These are phyloP conservation scores for Anoplophora glabripennis DNA, from an alignment of 1,140 invertebrate species.

Conservation along the genomic window DNA sequence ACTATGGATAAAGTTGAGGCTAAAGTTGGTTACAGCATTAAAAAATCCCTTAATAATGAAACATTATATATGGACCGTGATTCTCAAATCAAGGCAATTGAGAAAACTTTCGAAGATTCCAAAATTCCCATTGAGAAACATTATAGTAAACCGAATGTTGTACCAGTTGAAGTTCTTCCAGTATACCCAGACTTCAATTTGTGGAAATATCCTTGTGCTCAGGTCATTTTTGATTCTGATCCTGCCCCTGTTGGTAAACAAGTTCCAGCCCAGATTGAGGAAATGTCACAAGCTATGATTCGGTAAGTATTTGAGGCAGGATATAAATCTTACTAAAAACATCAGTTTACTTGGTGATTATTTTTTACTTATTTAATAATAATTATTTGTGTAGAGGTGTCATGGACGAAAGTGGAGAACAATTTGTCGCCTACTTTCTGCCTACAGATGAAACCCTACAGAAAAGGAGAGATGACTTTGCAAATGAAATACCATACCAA, in stretches of 20 bases:
- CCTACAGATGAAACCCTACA: constrained; percentile 89
- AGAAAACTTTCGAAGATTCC: constrained; percentile 95
- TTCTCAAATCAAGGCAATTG: constrained; percentile 95
- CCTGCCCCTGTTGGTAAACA: constrained; percentile 81
- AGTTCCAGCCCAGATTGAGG: constrained; percentile 84
- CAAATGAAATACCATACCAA: constrained; percentile 76
- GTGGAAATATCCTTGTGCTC: constrained; percentile 97
- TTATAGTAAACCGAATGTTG: constrained; percentile 92
- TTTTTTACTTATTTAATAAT: constrained; percentile 1
- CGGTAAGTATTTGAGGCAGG: constrained; percentile 57
- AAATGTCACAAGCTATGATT: constrained; percentile 99
- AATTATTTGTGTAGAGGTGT: constrained; percentile 68
- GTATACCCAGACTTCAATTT: constrained; percentile 94
- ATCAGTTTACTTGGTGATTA: background rate
- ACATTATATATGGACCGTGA: constrained; percentile 95
- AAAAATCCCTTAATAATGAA: constrained; percentile 92
- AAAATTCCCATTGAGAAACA: constrained; percentile 85
- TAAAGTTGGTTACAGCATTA: constrained; percentile 97
- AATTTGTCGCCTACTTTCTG: constrained; percentile 98
- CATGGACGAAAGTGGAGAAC: constrained; percentile 97
- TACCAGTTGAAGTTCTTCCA: constrained; percentile 84
- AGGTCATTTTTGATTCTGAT: constrained; percentile 98
- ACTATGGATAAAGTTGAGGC: constrained; percentile 96
- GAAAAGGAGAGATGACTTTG: constrained; percentile 80
- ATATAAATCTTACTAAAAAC: background rate